phyloP scores from a whole-genome alignment of 2,888 invertebrate genomes.

The Cephus pygmeus region DNA sequence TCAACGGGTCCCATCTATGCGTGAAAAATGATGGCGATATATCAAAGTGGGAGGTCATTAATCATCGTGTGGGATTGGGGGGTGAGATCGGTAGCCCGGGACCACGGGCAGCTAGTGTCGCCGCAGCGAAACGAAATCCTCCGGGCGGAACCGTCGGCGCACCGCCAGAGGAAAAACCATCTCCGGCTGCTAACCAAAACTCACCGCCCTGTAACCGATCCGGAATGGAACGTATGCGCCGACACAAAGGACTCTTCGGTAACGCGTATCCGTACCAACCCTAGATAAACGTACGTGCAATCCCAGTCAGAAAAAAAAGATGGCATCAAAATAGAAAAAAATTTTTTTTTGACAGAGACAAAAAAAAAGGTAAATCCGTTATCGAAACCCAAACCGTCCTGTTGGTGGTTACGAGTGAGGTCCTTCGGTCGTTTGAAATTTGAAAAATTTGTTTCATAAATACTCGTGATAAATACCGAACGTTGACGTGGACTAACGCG shows the following conservation, averaged over 20 bases:
- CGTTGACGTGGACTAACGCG: neutral
- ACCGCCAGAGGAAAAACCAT: constrained; percentile 40
- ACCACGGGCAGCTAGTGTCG: constrained; percentile 28
- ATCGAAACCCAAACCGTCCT: no score
- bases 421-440: no score
- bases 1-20: constrained; percentile 55
- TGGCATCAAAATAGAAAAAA: no score
- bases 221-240: constrained; percentile 1
- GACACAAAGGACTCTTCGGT: neutral
- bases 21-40: constrained; percentile 59
- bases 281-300: no score
- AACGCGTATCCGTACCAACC: neutral
- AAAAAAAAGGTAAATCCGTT: no score
- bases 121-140: constrained; percentile 44
- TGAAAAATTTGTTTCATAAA: no score
- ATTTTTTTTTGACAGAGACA: no score
- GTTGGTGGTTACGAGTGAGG: no score
- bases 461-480: no score
- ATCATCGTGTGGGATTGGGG: constrained; percentile 39
- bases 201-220: constrained; percentile 15
- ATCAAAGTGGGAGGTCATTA: constrained; percentile 51
- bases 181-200: constrained; percentile 31
- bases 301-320: no score
- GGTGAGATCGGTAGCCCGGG: no score
- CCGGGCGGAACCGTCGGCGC: constrained; percentile 42